Percentiles rank a stretch among this genome's conserved stretches.
phyloP scores from a whole-genome alignment of 2,797 vertebrate genomes.

The Chelidonichthys spinosus region DNA sequence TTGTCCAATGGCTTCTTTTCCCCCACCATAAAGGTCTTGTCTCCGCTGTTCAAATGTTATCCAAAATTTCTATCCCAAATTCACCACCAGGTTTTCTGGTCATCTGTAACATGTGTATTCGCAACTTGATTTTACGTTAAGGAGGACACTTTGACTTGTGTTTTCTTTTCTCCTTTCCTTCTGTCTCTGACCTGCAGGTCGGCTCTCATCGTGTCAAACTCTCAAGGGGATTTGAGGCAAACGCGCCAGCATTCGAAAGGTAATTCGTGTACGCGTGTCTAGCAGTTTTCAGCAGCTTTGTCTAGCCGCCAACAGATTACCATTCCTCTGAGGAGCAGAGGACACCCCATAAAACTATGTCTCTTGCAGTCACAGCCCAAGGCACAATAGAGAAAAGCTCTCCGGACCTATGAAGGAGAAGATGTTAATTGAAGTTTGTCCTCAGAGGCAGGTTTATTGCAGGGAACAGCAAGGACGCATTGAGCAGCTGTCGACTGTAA shows the following conservation, averaged over 20 bases:
- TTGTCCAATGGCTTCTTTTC: slow-evolving; percentile 18
- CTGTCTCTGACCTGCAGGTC: slow-evolving; percentile 84
- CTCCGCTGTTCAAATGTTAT: slow-evolving; percentile 30
- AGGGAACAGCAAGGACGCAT: slow-evolving; percentile 12
- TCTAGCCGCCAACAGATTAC: slow-evolving; percentile 32
- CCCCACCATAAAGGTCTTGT: slow-evolving; percentile 19
- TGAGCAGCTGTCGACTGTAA: slow-evolving; percentile 7
- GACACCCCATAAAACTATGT: slow-evolving; percentile 17
- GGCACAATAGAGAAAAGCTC: slow-evolving; percentile 10
- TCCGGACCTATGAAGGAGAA: slow-evolving; percentile 18
- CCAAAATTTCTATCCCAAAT: slow-evolving; percentile 36
- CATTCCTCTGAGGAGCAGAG: slow-evolving; percentile 23
- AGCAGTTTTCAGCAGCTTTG: slow-evolving; percentile 30
- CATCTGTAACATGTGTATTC: slow-evolving; percentile 33
- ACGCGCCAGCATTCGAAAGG: slow-evolving; percentile 99
- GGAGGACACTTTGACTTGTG: slow-evolving; percentile 32
- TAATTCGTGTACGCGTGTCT: slow-evolving; percentile 69
- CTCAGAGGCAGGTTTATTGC: slow-evolving; percentile 24
- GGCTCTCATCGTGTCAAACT: slow-evolving; percentile 98
- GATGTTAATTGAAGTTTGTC: slow-evolving; percentile 49
- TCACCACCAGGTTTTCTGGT: slow-evolving; percentile 45
- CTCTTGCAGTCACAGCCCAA: slow-evolving; percentile 13
- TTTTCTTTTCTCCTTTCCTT: slow-evolving; percentile 41
- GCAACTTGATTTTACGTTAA: slow-evolving; percentile 1
- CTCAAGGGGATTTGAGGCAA: slow-evolving; percentile 97